A percentile compares a stretch with the other conserved stretches of the same genome.
Evolutionary conservation across 2,888 invertebrate genomes (phyloP).

Genomic region (Salpingus planirostris): DNA sequence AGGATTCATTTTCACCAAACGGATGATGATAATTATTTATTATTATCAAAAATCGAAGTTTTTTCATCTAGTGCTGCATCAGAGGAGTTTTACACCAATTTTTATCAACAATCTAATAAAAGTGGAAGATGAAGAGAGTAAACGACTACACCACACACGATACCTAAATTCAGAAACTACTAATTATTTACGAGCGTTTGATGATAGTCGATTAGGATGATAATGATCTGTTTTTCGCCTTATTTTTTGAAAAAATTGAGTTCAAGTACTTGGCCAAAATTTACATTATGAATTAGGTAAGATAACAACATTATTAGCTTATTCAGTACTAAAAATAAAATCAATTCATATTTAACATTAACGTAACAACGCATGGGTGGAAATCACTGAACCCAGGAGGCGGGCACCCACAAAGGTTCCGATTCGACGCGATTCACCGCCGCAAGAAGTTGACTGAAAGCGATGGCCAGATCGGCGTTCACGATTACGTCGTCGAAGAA

Average conservation of each 20-base stretch:
- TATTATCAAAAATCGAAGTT: not conserved
- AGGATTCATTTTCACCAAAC: no score
- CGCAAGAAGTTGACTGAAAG: conserved; percentile 77
- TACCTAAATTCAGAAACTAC: no score
- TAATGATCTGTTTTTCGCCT: no score
- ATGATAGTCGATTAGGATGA: no score
- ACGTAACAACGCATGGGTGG: conserved; percentile 14
- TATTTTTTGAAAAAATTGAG: no score
- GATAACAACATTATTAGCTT: not conserved
- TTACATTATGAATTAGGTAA: not conserved
- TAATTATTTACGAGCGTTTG: no score
- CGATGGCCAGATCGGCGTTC: conserved; percentile 81
- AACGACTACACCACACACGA: no score
- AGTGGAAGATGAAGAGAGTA: no score
- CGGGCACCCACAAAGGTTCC: conserved; percentile 93
- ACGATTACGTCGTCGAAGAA: conserved; percentile 88
- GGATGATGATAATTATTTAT: conserved; percentile 7
- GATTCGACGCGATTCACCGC: conserved; percentile 79
- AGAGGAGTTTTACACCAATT: not conserved
- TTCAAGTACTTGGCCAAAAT: no score
- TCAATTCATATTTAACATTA: conserved; percentile 14
- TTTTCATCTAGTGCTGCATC: not conserved
- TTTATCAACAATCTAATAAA: no score
- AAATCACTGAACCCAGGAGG: conserved; percentile 77
- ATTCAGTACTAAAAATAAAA: conserved; percentile 18